Base-by-base conservation (phyloP, 2,888 invertebrate species). In the Drosophila formosana region DNA sequence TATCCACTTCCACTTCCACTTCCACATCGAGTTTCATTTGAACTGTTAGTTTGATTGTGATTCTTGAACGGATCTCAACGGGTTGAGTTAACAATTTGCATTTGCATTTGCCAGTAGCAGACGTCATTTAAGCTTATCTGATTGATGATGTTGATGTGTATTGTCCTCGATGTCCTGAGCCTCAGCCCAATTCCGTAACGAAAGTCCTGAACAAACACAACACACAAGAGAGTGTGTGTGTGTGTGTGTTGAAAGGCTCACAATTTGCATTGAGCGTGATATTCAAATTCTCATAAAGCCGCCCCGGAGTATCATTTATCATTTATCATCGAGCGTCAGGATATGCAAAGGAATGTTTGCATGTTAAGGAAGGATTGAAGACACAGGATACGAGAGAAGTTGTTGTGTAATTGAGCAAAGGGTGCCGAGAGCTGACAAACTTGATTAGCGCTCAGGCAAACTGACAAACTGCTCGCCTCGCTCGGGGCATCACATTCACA, bases 91-190 rank as follows among this genome's bases (percentile, higher is more conserved):
- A 71, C 75, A 86, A 89, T 89, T 89, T 89, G 89, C 89, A 89
- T 89, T 85, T 78, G 50, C 58, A 73, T 69, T 66, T 80, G 70
- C 67, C 73, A 72, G 79, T 67, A 74, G 69, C 55, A 47, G 83
- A 83, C 83, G 83, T 84, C 83, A 84, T 86, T 82, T 77, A 82
- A 77, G 83, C 89, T 89, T 89, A 90, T 89, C 90, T 86, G 89
- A 89, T 87, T 87, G 86, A 87, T 87, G 86, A 87, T 88, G 82
- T 82, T 86, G 88, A 86, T 76, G 76, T 72, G 86, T 75, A 75
- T 77, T 46, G 46, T 57, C 46, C 56, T 57, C 49, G 74, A 56
- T 50, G 65, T 61, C 43, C 69, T 66, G 45, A 55, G 49, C 41
- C 63, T 30, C 41, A 39, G 34, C 34, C 39, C 60, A 28, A 50